Conservation (phyloP, 2,113 vertebrate genomes). For the Ophiodon elongatus region DNA sequence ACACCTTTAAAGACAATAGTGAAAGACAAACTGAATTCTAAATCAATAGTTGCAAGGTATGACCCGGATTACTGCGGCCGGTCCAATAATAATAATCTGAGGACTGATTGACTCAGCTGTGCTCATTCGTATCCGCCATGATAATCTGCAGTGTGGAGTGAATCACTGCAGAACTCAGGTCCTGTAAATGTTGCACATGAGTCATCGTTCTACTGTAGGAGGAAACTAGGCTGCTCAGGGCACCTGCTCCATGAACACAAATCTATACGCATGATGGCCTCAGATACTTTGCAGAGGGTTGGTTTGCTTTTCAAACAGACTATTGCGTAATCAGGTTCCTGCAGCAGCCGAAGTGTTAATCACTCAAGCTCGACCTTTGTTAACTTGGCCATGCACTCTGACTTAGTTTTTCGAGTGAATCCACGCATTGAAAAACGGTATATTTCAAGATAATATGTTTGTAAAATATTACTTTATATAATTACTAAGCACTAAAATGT, state of each 20-base stretch:
- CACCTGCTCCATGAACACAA: constrained; percentile 24
- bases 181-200: constrained; percentile 60
- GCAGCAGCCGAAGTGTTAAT: neutral
- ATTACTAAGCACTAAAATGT: neutral
- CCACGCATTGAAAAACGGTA: neutral
- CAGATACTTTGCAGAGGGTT: constrained; percentile 2
- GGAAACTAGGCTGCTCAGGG: constrained; percentile 33
- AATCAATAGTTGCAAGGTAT: constrained; percentile 29
- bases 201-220: constrained; percentile 62
- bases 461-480: neutral
- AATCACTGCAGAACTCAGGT: constrained; percentile 54
- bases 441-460: neutral
- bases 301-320: constrained; percentile 15
- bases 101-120: constrained; percentile 63
- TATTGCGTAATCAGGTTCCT: constrained; percentile 1
- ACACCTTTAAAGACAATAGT: constrained; percentile 4
- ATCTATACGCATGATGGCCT: constrained; percentile 34
- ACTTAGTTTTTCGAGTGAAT: neutral
- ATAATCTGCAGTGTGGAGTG: constrained; percentile 60
- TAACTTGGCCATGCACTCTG: neutral
- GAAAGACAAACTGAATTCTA: neutral
- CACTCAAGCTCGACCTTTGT: neutral
- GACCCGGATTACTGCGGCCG: constrained; percentile 41
- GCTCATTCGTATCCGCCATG: constrained; percentile 35
- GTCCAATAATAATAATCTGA: constrained; percentile 53